Conservation (phyloP, 2,113 vertebrate species). For the Nannobrachium achirus region DNA sequence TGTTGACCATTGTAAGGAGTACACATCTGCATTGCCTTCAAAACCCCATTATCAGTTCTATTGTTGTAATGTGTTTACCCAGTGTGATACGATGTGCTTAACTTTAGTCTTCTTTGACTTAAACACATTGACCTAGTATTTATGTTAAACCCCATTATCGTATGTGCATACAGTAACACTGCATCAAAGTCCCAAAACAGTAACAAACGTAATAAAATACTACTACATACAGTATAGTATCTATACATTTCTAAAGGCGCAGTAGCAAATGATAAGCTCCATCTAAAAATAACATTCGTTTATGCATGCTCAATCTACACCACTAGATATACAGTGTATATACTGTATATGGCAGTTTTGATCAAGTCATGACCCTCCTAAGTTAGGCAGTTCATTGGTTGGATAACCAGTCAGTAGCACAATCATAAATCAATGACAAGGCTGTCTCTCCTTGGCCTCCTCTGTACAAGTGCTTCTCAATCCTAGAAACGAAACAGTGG, state of each 20-base stretch:
- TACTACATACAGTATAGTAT: slow-evolving; percentile 40
- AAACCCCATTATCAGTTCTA: too few species aligned
- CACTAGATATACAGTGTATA: not conserved
- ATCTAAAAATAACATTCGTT: slow-evolving; percentile 35
- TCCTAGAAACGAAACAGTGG: slow-evolving; percentile 4
- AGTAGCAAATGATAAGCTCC: slow-evolving; percentile 29
- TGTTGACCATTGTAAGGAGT: slow-evolving; percentile 1
- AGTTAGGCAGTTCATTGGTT: slow-evolving; percentile 40
- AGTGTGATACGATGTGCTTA: too few species aligned
- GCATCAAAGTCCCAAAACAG: slow-evolving; percentile 34
- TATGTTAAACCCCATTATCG: slow-evolving; percentile 42
- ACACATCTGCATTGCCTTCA: too few species aligned
- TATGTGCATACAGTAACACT: slow-evolving; percentile 37
- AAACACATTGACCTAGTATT: too few species aligned
- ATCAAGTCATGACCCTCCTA: slow-evolving; percentile 15
- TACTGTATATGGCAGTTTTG: slow-evolving; percentile 26
- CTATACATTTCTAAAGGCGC: slow-evolving; percentile 18
- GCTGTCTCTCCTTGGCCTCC: slow-evolving; percentile 20
- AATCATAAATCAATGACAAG: slow-evolving; percentile 57
- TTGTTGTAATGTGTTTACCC: too few species aligned
- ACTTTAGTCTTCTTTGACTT: too few species aligned
- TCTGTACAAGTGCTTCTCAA: slow-evolving; percentile 16
- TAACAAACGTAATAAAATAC: slow-evolving; percentile 28
- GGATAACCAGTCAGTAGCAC: slow-evolving; percentile 55
- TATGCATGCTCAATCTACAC: slow-evolving; percentile 33